Percentiles rank a stretch among this genome's conserved stretches.
Evolutionary conservation across 2,888 invertebrate species (phyloP).

Genomic region (Aporophyla nigra): DNA sequence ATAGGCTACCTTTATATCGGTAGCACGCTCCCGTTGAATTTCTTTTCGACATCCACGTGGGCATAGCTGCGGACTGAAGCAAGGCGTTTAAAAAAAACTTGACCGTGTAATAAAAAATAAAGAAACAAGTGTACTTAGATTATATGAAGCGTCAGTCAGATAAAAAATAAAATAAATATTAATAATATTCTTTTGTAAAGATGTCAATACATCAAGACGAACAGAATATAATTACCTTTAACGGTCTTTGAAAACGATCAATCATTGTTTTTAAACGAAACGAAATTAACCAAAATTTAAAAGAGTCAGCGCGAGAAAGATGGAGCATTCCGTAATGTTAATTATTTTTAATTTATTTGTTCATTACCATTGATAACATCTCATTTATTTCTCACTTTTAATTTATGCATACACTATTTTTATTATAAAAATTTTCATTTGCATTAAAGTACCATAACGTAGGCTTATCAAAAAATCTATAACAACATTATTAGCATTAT

Average conservation of each 20-base stretch:
- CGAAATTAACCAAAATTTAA: slow-evolving; percentile 35
- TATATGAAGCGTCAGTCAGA: background rate
- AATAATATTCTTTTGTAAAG: slow-evolving; percentile 16
- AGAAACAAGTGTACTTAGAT: background rate
- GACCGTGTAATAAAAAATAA: background rate
- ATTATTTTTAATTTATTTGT: slow-evolving; percentile 49
- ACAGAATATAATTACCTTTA: slow-evolving; percentile 24
- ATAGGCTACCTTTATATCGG: too few species aligned
- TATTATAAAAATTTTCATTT: slow-evolving; percentile 1
- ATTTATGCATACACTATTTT: slow-evolving; percentile 19
- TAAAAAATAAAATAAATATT: background rate
- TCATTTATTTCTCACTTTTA: slow-evolving; percentile 28
- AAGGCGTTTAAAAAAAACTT: background rate
- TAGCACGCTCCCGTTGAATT: too few species aligned
- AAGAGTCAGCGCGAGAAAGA: slow-evolving; percentile 23
- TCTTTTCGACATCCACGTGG: too few species aligned
- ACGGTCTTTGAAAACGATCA: slow-evolving; percentile 39
- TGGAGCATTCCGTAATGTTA: slow-evolving; percentile 17
- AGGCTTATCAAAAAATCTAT: background rate
- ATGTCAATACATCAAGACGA: slow-evolving; percentile 29
- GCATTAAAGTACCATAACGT: slow-evolving; percentile 17
- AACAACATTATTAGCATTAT: slow-evolving; percentile 12
- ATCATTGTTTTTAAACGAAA: slow-evolving; percentile 46
- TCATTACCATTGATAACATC: slow-evolving; percentile 39
- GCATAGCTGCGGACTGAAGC: too few species aligned